phyloP scores from a whole-genome alignment of 2,797 vertebrate species.

The Pogoniulus pusillus region DNA sequence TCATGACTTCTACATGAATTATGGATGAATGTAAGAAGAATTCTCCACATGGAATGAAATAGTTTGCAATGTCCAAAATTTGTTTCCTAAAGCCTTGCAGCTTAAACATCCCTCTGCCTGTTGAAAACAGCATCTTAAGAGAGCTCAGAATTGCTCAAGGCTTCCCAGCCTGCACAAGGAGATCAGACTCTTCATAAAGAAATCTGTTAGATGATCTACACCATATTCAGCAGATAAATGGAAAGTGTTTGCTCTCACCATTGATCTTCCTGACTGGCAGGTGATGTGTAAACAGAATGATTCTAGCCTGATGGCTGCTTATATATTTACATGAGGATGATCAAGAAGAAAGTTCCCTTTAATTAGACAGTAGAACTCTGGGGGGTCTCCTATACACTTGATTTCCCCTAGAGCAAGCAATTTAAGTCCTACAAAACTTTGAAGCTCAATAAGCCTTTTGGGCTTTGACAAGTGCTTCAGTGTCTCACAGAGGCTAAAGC shows the following conservation, averaged over 20 bases:
- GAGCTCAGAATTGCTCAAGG: conserved; percentile 6
- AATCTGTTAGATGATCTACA: conserved; percentile 46
- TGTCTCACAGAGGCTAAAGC: not conserved
- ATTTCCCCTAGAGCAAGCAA: conserved; percentile 22
- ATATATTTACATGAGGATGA: conserved; percentile 19
- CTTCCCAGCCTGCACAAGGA: not conserved
- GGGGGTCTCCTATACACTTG: conserved; percentile 16
- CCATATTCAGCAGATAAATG: conserved; percentile 36
- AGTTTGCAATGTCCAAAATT: not conserved
- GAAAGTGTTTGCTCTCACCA: conserved; percentile 10
- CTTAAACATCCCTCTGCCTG: not conserved
- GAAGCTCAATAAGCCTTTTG: not conserved
- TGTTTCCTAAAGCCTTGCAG: not conserved
- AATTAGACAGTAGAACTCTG: conserved; percentile 33
- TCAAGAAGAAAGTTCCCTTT: conserved; percentile 45
- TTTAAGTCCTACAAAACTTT: not conserved
- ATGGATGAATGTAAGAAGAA: not conserved
- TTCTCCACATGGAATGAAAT: not conserved
- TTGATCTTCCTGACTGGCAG: conserved; percentile 28
- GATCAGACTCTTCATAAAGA: conserved; percentile 13
- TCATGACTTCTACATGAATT: too few relatives aligned
- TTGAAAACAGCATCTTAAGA: conserved; percentile 3
- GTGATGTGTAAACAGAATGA: conserved; percentile 24
- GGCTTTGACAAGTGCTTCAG: conserved; percentile 5
- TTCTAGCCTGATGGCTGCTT: conserved; percentile 27